Conservation (phyloP, 2,113 vertebrate species). For the Ascaphus truei region DNA sequence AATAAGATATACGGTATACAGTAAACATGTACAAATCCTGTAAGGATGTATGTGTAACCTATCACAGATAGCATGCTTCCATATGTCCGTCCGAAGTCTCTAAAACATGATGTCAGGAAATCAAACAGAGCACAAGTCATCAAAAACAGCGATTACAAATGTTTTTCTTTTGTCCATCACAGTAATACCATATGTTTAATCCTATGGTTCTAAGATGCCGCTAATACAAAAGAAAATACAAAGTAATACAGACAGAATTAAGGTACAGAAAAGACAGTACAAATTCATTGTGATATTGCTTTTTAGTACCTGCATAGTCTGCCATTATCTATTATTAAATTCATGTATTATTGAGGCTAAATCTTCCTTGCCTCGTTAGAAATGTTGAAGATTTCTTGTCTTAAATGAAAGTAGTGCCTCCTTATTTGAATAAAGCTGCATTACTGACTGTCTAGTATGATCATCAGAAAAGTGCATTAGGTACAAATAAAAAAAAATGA, state of each 20-base stretch:
- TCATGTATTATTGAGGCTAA: conserved; percentile 76
- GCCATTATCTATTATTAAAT: conserved; percentile 77
- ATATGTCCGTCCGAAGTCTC: too few relatives aligned
- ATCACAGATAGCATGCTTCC: too few relatives aligned
- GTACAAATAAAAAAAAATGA: conserved; percentile 97
- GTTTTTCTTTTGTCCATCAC: too few relatives aligned
- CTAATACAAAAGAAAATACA: conserved; percentile 39
- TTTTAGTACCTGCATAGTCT: conserved; percentile 70
- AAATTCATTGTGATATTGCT: conserved; percentile 61
- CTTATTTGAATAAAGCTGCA: conserved; percentile 76
- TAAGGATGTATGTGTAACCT: too few relatives aligned
- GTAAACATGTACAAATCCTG: too few relatives aligned
- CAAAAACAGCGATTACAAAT: too few relatives aligned
- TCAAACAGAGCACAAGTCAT: too few relatives aligned
- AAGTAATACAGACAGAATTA: conserved; percentile 5
- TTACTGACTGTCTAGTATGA: conserved; percentile 64
- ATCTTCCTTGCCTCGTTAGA: conserved; percentile 71
- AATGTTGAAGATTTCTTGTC: conserved; percentile 70
- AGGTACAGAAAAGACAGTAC: conserved; percentile 41
- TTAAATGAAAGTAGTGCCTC: conserved; percentile 70
- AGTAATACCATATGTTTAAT: too few relatives aligned
- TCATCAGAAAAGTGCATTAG: conserved; percentile 94
- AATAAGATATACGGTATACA: too few relatives aligned
- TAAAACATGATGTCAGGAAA: too few relatives aligned
- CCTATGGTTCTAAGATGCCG: too few relatives aligned